Evolutionary conservation across 2,888 invertebrate species (phyloP), one percentile per base, ranked within the genome.

Genomic region (Agriotes lineatus): DNA sequence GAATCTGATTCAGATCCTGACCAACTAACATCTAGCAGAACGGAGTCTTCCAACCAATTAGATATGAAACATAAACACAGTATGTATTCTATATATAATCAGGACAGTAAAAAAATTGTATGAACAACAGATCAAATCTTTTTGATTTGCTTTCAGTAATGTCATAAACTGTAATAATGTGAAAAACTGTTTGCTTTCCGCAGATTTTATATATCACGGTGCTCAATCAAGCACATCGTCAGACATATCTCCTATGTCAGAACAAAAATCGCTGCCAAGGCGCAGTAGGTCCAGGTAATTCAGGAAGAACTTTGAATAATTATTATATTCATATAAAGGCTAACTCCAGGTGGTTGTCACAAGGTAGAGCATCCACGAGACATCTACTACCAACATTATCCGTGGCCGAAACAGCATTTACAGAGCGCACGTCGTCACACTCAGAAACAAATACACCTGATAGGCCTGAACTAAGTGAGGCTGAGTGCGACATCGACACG

Each of bases 231-330:
- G 91, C 85, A 92, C 91, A 76, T 92, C 91, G 74, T 91, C 91
- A 82, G 92, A 92, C 86, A 88, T 91, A 81, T 91, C 91, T 77
- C 91, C 91, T 80, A 91, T 91, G 90, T 90, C 91, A 80, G 92
- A 91, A 83, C 91, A 91, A 85, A 91, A 91, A 84, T 91, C 91
- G 77, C 86, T 91, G 80, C 91, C 91, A 76, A 87, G 91, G 81
- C 88, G 91, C 83, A 89, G 88, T 84, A 88, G 90, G 83, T 89
- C 90, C 85, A 90, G 90, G 90, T 90, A 88, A 85, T 35, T 14
- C 52, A 33, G 9, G 35, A 42, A 9, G 33, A 54, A 35, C 18
- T 18, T n/a, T 33, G 35, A 39, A 19, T 44, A 54, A 44, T 60
- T 67, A 61, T 56, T 54, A 42, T 61, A 57, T 68, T 67, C 37